Percentiles rank a stretch among this genome's conserved stretches.
These are phyloP conservation scores for Drosophila repleta DNA, from an alignment of 1,140 invertebrate genomes.

Conservation along the genomic window DNA sequence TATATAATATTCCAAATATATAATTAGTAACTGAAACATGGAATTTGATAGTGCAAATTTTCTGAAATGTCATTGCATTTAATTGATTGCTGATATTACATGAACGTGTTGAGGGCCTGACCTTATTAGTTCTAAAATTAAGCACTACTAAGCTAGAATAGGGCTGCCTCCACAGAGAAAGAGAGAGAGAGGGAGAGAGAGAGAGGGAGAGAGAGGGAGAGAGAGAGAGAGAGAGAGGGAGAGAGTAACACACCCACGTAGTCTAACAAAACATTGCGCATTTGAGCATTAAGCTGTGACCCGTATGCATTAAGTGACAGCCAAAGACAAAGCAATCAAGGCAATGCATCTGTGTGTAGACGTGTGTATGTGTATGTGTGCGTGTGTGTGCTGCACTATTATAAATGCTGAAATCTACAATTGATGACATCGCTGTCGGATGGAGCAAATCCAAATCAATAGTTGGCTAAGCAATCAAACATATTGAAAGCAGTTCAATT, in stretches of 20 bases:
- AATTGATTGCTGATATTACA: conserved; percentile 48
- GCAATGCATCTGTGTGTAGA: conserved; percentile 30
- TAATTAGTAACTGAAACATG: not conserved
- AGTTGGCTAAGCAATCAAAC: conserved; percentile 19
- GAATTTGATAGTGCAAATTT: not conserved
- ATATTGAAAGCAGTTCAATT: conserved; percentile 16
- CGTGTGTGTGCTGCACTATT: conserved; percentile 4
- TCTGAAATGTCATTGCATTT: not conserved
- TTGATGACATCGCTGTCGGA: conserved; percentile 55
- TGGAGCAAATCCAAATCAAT: conserved; percentile 71
- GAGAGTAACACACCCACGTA: not conserved
- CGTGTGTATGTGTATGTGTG: conserved; percentile 3
- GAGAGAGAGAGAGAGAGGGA: too few species aligned
- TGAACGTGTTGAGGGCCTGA: conserved; percentile 18
- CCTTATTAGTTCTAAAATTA: conserved; percentile 5
- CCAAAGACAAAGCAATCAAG: conserved; percentile 55
- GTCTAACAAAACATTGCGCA: conserved; percentile 38
- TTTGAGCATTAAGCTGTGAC: conserved; percentile 28
- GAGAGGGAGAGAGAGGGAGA: too few species aligned
- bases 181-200: too few species aligned
- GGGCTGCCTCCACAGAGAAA: not conserved
- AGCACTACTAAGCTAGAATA: conserved; percentile 3
- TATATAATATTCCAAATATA: too few species aligned
- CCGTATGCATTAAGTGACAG: conserved; percentile 45
- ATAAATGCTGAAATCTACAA: conserved; percentile 53